These are phyloP conservation scores for Dasysyrphus tricinctus DNA, from an alignment of 2,888 invertebrate species.

Conservation along the genomic window DNA sequence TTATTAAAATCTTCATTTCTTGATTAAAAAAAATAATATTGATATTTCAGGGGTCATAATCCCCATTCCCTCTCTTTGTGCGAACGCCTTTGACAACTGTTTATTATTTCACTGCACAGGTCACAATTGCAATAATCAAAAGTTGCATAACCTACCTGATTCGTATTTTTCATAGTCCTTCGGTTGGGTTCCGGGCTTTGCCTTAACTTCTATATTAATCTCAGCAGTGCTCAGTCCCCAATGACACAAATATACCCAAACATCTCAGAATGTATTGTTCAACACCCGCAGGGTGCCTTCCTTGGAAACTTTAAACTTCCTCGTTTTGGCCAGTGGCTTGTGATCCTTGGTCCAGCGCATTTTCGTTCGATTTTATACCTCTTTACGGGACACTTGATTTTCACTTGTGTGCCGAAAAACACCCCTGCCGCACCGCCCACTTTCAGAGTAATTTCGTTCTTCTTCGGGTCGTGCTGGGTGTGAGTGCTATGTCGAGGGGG, in stretches of 20 bases:
- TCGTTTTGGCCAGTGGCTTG: conserved; percentile 89
- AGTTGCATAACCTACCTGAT: conserved; percentile 78
- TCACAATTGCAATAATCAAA: conserved; percentile 8
- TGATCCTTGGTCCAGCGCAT: conserved; percentile 96
- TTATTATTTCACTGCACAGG: not conserved
- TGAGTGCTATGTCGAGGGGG: conserved; percentile 90
- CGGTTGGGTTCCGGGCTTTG: conserved; percentile 91
- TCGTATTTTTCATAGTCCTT: conserved; percentile 88
- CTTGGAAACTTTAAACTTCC: conserved; percentile 93
- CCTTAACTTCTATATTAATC: conserved; percentile 91
- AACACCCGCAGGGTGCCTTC: conserved; percentile 96
- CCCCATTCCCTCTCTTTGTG: not conserved
- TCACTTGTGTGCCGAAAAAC: conserved; percentile 95
- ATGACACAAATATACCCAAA: conserved; percentile 93
- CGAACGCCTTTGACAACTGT: not conserved
- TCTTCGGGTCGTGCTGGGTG: conserved; percentile 92
- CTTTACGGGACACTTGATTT: conserved; percentile 96
- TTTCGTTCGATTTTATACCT: conserved; percentile 90
- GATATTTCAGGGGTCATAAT: not conserved
- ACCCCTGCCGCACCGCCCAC: conserved; percentile 96
- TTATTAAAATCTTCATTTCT: not conserved
- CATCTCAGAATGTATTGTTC: conserved; percentile 91
- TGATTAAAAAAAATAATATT: not conserved
- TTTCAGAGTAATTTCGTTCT: conserved; percentile 92
- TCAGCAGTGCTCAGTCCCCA: conserved; percentile 93